Conservation (phyloP, 2,113 vertebrate species). For the Pomatostomus ruficeps region DNA sequence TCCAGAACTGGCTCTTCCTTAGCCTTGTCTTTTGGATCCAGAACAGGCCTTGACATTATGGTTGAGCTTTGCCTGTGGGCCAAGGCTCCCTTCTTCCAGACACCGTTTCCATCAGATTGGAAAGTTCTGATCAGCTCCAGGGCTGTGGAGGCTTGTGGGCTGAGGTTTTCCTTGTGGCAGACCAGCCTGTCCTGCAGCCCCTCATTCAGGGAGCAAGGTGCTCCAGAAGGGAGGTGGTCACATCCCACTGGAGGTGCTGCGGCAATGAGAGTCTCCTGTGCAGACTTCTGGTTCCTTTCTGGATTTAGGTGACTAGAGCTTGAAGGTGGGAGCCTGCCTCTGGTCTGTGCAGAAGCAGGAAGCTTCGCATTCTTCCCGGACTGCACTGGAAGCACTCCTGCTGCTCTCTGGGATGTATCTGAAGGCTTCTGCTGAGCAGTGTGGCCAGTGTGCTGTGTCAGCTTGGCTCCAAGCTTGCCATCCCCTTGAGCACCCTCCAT, state of each 20-base stretch:
- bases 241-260: not conserved
- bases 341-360: not conserved
- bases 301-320: not conserved
- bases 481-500: not conserved
- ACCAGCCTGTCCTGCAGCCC: not conserved
- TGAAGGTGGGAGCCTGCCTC: not conserved
- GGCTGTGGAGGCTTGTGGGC: not conserved
- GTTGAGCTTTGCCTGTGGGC: not conserved
- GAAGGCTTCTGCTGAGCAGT: not conserved
- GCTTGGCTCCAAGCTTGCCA: not conserved
- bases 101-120: not conserved
- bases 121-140: not conserved
- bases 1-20: not conserved
- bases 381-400: not conserved
- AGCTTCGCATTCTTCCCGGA: not conserved
- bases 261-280: not conserved
- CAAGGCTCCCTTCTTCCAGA: not conserved
- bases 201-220: not conserved
- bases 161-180: constrained; percentile 43
- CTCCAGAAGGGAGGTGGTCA: not conserved
- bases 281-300: not conserved
- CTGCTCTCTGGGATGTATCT: not conserved
- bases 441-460: not conserved
- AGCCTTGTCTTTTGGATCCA: not conserved
- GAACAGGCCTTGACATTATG: not conserved